These are phyloP conservation scores for Falco biarmicus DNA, from an alignment of 2,797 vertebrate species.

Conservation along the genomic window DNA sequence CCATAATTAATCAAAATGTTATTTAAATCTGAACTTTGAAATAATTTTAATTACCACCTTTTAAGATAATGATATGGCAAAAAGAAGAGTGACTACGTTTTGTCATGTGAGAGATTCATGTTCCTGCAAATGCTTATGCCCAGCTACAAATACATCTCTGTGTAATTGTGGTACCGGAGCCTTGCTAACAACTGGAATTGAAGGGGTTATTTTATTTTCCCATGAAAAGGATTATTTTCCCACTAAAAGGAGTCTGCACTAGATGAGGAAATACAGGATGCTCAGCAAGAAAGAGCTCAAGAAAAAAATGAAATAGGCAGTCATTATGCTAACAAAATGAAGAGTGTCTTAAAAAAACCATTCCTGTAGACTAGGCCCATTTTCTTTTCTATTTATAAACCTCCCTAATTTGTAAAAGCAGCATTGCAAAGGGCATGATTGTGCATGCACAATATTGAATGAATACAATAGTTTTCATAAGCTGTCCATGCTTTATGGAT, in stretches of 20 bases:
- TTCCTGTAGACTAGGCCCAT: not conserved
- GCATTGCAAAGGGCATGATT: not conserved
- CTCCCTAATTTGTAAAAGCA: not conserved
- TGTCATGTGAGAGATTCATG: not conserved
- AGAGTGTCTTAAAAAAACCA: not conserved
- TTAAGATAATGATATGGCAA: not conserved
- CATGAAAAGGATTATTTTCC: not conserved
- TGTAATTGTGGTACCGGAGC: not conserved
- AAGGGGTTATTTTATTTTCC: not conserved
- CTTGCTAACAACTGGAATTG: not conserved
- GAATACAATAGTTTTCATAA: not conserved
- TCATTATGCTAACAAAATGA: not conserved
- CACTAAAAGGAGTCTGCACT: not conserved
- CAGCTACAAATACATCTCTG: not conserved
- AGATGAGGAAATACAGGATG: not conserved
- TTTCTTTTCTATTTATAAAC: not conserved
- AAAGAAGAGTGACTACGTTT: not conserved
- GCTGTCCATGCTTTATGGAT: not conserved
- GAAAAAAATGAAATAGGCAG: not conserved
- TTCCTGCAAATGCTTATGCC: not conserved
- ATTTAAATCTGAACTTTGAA: not conserved
- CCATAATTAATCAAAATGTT: not conserved
- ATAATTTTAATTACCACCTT: not conserved
- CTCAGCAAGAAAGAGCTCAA: not conserved
- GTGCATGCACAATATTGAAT: not conserved